Evolutionary conservation across 2,113 vertebrate species (phyloP).

Genomic region (Phylloscopus whistleri): DNA sequence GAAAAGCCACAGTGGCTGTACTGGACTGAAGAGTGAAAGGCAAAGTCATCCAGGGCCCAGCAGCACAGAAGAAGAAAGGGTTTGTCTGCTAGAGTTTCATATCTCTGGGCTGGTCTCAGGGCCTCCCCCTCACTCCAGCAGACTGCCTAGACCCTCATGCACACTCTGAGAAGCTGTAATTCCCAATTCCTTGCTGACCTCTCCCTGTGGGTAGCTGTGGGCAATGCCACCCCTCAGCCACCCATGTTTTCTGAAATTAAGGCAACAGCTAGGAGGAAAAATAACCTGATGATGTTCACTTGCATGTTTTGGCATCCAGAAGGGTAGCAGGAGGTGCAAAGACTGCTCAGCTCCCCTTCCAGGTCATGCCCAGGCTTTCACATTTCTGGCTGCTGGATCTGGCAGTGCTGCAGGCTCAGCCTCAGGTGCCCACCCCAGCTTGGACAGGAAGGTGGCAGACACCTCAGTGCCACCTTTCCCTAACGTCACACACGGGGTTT

Average conservation of each 20-base stretch:
- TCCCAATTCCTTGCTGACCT: background rate
- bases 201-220: background rate
- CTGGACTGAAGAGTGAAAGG: background rate
- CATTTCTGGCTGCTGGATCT: background rate
- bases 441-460: background rate
- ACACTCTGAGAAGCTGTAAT: background rate
- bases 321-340: background rate
- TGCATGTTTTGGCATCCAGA: background rate
- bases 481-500: background rate
- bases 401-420: background rate
- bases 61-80: background rate
- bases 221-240: background rate
- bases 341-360: background rate
- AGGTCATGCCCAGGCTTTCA: background rate
- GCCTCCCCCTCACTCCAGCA: background rate
- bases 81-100: too few species aligned
- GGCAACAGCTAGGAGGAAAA: background rate
- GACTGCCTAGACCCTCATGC: accelerated
- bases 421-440: too few species aligned
- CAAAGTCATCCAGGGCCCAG: background rate
- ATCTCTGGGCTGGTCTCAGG: background rate
- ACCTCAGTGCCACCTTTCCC: too few species aligned
- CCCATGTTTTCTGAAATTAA: background rate
- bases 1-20: background rate
- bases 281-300: accelerated